phyloP scores from a whole-genome alignment of 23 tunicate species.

The Trididemnum nubilum region DNA sequence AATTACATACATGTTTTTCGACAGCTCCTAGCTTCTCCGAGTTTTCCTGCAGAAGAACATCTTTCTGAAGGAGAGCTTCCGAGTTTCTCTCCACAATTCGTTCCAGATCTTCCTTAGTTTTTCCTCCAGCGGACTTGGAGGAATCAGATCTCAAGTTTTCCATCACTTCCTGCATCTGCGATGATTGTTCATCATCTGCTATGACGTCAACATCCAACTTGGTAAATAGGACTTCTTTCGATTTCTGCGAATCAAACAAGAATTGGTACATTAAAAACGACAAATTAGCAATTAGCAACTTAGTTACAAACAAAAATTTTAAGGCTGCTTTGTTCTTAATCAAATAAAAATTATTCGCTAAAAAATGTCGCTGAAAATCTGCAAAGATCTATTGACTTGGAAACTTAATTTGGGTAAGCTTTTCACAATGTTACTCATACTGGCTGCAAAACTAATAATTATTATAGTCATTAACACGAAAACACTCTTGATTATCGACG shows the following conservation, averaged over 20 bases:
- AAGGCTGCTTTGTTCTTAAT: no score
- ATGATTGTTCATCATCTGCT: not conserved
- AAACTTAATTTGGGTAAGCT: no score
- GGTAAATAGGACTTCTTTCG: constrained; percentile 42
- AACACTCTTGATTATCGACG: no score
- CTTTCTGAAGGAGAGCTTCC: constrained; percentile 64
- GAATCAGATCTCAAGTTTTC: constrained; percentile 39
- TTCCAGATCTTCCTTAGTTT: constrained; percentile 31
- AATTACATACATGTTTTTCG: no score
- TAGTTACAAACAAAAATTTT: not conserved
- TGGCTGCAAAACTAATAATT: no score
- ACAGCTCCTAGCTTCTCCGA: not conserved
- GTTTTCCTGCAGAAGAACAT: constrained; percentile 44
- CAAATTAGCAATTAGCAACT: no score
- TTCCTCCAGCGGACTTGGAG: not conserved
- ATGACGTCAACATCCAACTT: constrained; percentile 37
- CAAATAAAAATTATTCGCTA: no score
- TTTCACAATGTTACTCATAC: no score
- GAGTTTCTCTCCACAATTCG: constrained; percentile 39
- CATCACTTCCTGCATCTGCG: constrained; percentile 5
- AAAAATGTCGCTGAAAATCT: no score
- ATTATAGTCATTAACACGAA: no score
- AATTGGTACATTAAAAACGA: constrained; percentile 18
- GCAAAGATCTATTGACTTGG: no score
- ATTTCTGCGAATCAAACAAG: constrained; percentile 28